Percentiles rank a stretch among this genome's conserved stretches.
phyloP scores from a whole-genome alignment of 2,113 vertebrate species.

The Zosterops lateralis region DNA sequence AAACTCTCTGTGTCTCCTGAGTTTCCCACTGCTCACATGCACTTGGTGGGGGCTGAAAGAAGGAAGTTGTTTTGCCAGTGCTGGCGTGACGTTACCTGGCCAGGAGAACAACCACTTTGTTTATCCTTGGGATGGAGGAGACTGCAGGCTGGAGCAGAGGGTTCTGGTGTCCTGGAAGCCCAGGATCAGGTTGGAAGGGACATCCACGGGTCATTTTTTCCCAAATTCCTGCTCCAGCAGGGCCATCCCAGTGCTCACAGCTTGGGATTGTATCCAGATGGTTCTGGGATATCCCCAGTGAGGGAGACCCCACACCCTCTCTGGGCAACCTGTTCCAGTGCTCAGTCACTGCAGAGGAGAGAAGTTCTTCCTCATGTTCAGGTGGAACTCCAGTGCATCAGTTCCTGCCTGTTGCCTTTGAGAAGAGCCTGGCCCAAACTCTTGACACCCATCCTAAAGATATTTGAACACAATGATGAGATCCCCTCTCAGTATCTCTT shows the following conservation, averaged over 20 bases:
- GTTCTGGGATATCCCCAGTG: background rate
- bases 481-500: background rate
- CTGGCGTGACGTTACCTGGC: fast-evolving
- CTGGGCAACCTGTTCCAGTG: background rate
- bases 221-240: background rate
- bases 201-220: background rate
- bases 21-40: background rate
- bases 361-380: background rate
- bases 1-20: background rate
- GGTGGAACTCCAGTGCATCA: background rate
- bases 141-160: background rate
- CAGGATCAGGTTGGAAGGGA: background rate
- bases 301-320: background rate
- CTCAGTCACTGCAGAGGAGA: background rate
- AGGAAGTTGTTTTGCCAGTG: background rate
- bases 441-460: background rate
- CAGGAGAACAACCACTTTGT: background rate
- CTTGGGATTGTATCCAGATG: fast-evolving
- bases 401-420: background rate
- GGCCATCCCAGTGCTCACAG: background rate
- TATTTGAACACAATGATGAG: background rate
- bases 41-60: background rate
- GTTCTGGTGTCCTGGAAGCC: background rate
- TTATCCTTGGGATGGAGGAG: background rate
- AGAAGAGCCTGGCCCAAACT: background rate